These are phyloP conservation scores for Mobula hypostoma DNA, from an alignment of 2,113 vertebrate genomes.

Conservation along the genomic window DNA sequence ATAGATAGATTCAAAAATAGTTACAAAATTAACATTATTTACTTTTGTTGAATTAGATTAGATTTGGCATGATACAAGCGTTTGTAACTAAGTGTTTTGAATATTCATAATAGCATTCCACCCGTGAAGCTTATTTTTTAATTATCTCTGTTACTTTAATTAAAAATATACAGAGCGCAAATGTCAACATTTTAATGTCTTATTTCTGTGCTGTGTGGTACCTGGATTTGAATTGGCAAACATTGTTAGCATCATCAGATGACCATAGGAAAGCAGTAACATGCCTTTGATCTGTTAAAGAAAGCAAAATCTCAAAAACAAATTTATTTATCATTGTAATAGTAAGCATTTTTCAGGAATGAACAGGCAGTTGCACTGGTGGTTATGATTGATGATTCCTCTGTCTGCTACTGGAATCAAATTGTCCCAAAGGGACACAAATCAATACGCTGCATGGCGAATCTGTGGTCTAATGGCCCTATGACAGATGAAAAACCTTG, in stretches of 20 bases:
- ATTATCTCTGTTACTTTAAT: neutral
- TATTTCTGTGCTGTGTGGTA: neutral
- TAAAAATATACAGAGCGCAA: neutral
- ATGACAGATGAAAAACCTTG: neutral
- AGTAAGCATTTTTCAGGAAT: neutral
- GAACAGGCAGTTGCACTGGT: neutral
- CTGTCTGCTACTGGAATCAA: neutral
- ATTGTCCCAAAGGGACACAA: slow-evolving; percentile 13
- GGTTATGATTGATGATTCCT: neutral
- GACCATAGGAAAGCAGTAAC: neutral
- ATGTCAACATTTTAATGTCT: neutral
- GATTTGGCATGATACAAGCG: neutral
- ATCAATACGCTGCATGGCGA: neutral
- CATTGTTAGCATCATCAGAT: neutral
- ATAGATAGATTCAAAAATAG: neutral
- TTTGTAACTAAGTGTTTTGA: neutral
- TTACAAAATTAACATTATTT: neutral
- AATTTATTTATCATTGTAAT: neutral
- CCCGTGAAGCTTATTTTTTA: neutral
- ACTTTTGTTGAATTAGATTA: neutral
- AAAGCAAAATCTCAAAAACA: neutral
- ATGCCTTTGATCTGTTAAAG: neutral
- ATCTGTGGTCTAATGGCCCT: neutral
- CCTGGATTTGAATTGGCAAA: neutral
- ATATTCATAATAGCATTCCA: neutral